These are phyloP conservation scores for Virgularia gustaviana DNA, from an alignment of 92 coral and sea anemone genomes.

Conservation along the genomic window DNA sequence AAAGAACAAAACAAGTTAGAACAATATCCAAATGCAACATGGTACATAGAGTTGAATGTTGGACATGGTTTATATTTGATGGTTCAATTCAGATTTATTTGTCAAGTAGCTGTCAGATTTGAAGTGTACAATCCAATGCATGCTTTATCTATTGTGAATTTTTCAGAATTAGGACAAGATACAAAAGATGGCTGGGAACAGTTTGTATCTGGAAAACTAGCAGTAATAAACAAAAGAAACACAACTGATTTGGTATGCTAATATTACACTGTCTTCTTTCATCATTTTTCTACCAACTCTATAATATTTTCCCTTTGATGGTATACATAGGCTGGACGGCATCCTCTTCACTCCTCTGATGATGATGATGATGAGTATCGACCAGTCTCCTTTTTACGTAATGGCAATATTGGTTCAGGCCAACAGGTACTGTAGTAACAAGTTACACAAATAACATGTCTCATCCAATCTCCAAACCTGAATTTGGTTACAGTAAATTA, in stretches of 20 bases:
- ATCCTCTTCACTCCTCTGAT: constrained; percentile 92
- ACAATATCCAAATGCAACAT: too few species aligned
- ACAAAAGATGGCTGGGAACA: constrained; percentile 86
- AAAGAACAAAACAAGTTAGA: too few species aligned
- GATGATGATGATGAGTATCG: constrained; percentile 95
- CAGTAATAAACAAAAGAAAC: constrained; percentile 90
- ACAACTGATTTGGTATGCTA: constrained; percentile 81
- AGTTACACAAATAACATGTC: too few species aligned
- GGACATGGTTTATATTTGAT: not conserved
- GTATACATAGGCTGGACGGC: constrained; percentile 79
- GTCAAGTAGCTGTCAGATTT: not conserved
- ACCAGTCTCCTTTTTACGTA: constrained; percentile 81
- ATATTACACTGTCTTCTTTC: constrained; percentile 19
- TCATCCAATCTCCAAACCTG: too few species aligned
- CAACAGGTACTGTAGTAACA: constrained; percentile 91
- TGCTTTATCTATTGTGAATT: not conserved
- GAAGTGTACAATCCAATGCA: not conserved
- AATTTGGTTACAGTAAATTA: too few species aligned
- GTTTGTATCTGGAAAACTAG: constrained; percentile 85
- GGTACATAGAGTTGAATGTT: too few species aligned
- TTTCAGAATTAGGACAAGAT: constrained; percentile 76
- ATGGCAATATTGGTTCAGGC: constrained; percentile 64
- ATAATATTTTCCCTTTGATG: constrained; percentile 10
- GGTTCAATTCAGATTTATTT: not conserved
- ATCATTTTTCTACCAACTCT: constrained; percentile 19